A percentile compares a stretch with the other conserved stretches of the same genome.
Evolutionary conservation across 2,888 invertebrate genomes (phyloP).

Genomic region (Ormyrus nitidulus): DNA sequence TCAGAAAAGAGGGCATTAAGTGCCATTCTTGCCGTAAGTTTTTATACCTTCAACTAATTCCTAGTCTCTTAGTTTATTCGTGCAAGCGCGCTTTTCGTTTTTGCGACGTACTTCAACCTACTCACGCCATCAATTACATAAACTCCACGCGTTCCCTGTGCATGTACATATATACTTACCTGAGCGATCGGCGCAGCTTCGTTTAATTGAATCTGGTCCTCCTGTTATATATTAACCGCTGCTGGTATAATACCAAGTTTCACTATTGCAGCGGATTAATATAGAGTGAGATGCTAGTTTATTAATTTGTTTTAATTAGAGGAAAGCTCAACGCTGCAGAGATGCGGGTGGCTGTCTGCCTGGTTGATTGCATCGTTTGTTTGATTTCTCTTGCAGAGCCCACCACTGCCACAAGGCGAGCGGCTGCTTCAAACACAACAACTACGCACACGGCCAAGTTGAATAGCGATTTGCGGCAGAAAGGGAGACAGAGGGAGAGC

Average conservation of each 20-base stretch:
- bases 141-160: too few relatives aligned
- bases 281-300: constrained; percentile 24
- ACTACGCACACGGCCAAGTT: constrained; percentile 1
- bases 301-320: constrained; percentile 45
- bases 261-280: constrained; percentile 12
- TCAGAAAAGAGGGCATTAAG: background rate
- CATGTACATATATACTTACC: too few relatives aligned
- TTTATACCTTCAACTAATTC: too few relatives aligned
- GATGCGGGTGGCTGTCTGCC: constrained; percentile 4
- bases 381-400: constrained; percentile 5
- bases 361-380: constrained; percentile 28
- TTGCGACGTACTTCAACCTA: too few relatives aligned
- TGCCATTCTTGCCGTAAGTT: too few relatives aligned
- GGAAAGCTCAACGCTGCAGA: background rate
- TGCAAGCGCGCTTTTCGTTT: too few relatives aligned
- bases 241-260: constrained; percentile 10
- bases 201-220: constrained; percentile 23
- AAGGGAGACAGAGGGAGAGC: too few relatives aligned
- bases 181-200: background rate
- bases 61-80: too few relatives aligned
- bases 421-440: constrained; percentile 4
- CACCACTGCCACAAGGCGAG: background rate
- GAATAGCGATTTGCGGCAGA: constrained; percentile 11
- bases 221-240: constrained; percentile 22
- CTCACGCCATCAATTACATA: too few relatives aligned